Conservation (phyloP, 2,113 vertebrate species). For the Raja brachyura region DNA sequence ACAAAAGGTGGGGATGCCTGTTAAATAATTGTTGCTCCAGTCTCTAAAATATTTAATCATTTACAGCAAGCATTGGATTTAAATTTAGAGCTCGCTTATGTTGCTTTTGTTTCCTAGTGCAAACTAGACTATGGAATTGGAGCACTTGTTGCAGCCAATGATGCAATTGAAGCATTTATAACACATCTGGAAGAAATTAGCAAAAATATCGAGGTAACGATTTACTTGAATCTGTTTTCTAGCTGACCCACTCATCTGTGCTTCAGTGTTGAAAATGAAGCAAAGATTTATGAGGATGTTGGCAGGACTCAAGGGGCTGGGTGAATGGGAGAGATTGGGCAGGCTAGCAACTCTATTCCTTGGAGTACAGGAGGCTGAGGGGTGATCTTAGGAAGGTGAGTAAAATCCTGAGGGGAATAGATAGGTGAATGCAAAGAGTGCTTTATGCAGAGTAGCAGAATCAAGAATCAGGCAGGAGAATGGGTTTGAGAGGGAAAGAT, state of each 20-base stretch:
- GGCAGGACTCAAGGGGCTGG: too few relatives aligned
- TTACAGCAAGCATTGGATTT: not conserved
- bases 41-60: not conserved
- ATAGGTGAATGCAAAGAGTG: too few relatives aligned
- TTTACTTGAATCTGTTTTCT: not conserved
- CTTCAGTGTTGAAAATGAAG: too few relatives aligned
- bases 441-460: too few relatives aligned
- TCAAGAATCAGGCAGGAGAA: too few relatives aligned
- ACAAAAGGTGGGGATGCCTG: constrained; percentile 53
- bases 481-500: too few relatives aligned
- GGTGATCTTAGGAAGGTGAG: too few relatives aligned
- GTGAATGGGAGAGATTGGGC: too few relatives aligned
- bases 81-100: not conserved
- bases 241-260: not conserved
- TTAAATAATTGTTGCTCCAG: not conserved
- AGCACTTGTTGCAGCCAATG: constrained; percentile 50
- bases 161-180: constrained; percentile 51
- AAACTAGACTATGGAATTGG: constrained; percentile 54
- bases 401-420: too few relatives aligned
- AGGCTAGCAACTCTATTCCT: too few relatives aligned
- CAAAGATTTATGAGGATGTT: too few relatives aligned
- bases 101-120: constrained; percentile 47
- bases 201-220: constrained; percentile 57
- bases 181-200: constrained; percentile 54
- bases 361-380: too few relatives aligned